A percentile compares a stretch with the other conserved stretches of the same genome.
These are phyloP conservation scores for Ceratothoa steindachneri DNA, from an alignment of 2,888 invertebrate species.

Conservation along the genomic window DNA sequence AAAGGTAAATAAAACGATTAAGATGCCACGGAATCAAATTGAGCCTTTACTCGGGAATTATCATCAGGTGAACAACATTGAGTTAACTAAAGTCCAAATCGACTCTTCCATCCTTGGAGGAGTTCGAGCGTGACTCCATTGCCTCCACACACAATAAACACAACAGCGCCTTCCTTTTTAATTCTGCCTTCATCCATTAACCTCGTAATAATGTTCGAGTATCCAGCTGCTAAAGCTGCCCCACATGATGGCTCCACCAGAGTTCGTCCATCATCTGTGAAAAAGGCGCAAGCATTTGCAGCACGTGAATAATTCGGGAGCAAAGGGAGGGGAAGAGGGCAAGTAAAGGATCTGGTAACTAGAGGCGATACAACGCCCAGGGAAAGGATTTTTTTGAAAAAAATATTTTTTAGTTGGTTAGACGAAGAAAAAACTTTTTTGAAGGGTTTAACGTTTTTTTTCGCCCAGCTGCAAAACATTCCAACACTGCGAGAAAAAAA, in stretches of 20 bases:
- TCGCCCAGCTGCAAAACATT: not conserved
- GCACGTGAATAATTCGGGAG: no score
- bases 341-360: no score
- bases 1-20: no score
- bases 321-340: not conserved
- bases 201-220: conserved; percentile 52
- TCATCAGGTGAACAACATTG: no score
- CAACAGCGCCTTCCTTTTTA: conserved; percentile 50
- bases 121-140: conserved; percentile 60
- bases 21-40: no score
- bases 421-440: not conserved
- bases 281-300: no score
- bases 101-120: conserved; percentile 55
- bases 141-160: conserved; percentile 59
- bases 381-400: no score
- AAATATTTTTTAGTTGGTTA: no score
- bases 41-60: no score
- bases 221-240: conserved; percentile 55
- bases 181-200: conserved; percentile 46
- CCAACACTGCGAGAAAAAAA: not conserved
- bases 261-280: conserved; percentile 53
- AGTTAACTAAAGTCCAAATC: conserved; percentile 14
- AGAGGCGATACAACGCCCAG: no score
- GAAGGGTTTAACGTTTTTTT: not conserved
- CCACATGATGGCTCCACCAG: conserved; percentile 58